Percentiles rank a stretch among this genome's conserved stretches.
Evolutionary conservation across 2,113 vertebrate species (phyloP).

Genomic region (Phrynosoma platyrhinos): DNA sequence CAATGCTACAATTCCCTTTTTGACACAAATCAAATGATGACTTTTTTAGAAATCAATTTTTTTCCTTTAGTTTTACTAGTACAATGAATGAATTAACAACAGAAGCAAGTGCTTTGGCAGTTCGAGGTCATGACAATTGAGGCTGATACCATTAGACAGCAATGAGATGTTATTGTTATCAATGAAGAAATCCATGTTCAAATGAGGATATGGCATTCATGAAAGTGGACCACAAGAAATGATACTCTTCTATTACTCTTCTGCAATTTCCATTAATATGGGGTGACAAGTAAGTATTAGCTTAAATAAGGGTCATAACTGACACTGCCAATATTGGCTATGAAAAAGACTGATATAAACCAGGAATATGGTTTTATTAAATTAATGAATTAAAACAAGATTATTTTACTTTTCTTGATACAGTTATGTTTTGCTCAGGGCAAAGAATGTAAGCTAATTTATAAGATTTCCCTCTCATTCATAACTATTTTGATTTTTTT

Average conservation of each 20-base stretch:
- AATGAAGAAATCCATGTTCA: slow-evolving; percentile 53
- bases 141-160: slow-evolving; percentile 67
- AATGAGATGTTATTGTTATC: slow-evolving; percentile 62
- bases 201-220: slow-evolving; percentile 52
- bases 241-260: background rate
- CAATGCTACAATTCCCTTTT: background rate
- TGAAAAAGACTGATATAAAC: slow-evolving; percentile 17
- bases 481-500: background rate
- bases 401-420: slow-evolving; percentile 16
- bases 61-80: slow-evolving; percentile 43
- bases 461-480: background rate
- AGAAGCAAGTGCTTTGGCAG: slow-evolving; percentile 64
- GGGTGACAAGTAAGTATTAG: slow-evolving; percentile 59
- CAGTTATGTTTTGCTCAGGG: background rate
- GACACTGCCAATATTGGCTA: slow-evolving; percentile 43
- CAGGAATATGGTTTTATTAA: slow-evolving; percentile 34
- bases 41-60: slow-evolving; percentile 49
- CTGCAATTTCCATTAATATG: background rate
- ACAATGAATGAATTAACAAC: slow-evolving; percentile 60
- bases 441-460: background rate
- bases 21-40: slow-evolving; percentile 50
- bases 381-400: slow-evolving; percentile 26
- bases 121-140: slow-evolving; percentile 64
- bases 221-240: slow-evolving; percentile 63
- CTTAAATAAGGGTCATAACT: slow-evolving; percentile 54